A percentile compares a stretch with the other conserved stretches of the same genome.
phyloP scores from a whole-genome alignment of 2,888 invertebrate genomes.

The Sabatieria punctata region DNA sequence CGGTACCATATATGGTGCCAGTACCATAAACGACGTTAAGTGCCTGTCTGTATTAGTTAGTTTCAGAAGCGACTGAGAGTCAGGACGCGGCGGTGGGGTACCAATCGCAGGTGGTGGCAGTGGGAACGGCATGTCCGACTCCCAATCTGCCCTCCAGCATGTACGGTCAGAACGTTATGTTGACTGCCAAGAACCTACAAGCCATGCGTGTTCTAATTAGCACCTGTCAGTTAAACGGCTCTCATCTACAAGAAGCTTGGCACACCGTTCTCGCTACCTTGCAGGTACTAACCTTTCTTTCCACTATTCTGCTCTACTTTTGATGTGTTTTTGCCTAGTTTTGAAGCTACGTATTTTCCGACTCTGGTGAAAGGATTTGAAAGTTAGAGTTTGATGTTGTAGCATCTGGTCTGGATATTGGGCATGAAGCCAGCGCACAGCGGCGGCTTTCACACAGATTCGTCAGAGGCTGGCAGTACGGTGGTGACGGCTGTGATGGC shows the following conservation, averaged over 20 bases:
- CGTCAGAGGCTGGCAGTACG: conserved; percentile 41
- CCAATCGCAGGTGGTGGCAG: conserved; percentile 85
- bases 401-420: conserved; percentile 70
- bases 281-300: conserved; percentile 41
- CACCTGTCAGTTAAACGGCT: conserved; percentile 76
- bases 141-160: conserved; percentile 34
- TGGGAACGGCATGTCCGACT: conserved; percentile 73
- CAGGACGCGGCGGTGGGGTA: conserved; percentile 11
- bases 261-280: conserved; percentile 82
- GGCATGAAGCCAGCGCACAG: conserved; percentile 85
- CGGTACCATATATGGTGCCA: too few relatives aligned
- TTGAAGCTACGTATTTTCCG: too few relatives aligned
- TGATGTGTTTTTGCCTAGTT: too few relatives aligned
- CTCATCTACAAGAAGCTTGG: conserved; percentile 80
- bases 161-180: conserved; percentile 79
- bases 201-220: conserved; percentile 79
- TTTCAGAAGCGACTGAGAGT: background rate
- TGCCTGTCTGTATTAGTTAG: background rate
- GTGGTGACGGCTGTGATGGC: conserved; percentile 92
- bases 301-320: background rate
- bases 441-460: conserved; percentile 62
- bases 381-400: conserved; percentile 11
- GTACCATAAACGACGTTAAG: too few relatives aligned
- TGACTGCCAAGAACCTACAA: conserved; percentile 90
- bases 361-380: too few relatives aligned